Conservation (phyloP, 1,140 invertebrate genomes). For the Drosophila ficusphila region DNA sequence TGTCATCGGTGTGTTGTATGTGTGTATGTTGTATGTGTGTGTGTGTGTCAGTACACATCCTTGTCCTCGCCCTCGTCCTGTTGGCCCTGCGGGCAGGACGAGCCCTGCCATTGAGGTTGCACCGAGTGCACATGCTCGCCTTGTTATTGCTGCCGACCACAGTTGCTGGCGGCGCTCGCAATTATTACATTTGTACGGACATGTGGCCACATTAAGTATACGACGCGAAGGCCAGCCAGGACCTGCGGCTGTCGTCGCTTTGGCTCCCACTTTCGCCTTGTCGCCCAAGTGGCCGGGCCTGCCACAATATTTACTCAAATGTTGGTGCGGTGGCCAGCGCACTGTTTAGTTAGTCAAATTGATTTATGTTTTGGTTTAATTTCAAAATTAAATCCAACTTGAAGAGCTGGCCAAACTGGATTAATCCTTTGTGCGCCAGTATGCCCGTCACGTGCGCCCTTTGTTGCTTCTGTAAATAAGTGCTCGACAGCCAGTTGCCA, state of each 20-base stretch:
- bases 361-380: conserved; percentile 73
- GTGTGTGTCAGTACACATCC: conserved; percentile 8
- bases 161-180: conserved; percentile 37
- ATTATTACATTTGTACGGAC: conserved; percentile 78
- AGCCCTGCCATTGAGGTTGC: conserved; percentile 68
- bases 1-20: conserved; percentile 46
- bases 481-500: conserved; percentile 51
- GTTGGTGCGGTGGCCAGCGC: conserved; percentile 31
- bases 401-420: conserved; percentile 41
- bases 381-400: conserved; percentile 55
- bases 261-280: conserved; percentile 12
- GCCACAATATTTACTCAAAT: conserved; percentile 70
- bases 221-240: conserved; percentile 58
- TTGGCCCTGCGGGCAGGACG: conserved; percentile 31
- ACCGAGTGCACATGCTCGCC: conserved; percentile 46
- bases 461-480: conserved; percentile 52
- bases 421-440: conserved; percentile 13
- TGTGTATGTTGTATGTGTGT: conserved; percentile 50
- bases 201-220: conserved; percentile 75
- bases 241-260: conserved; percentile 37
- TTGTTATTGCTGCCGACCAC: conserved; percentile 1
- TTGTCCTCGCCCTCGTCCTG: background rate
- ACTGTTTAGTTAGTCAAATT: conserved; percentile 70
- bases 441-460: conserved; percentile 55
- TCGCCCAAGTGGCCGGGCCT: conserved; percentile 55